Percentiles rank a stretch among this genome's conserved stretches.
Conservation (phyloP, 1,140 invertebrate species). For the Drosophila hydei region DNA sequence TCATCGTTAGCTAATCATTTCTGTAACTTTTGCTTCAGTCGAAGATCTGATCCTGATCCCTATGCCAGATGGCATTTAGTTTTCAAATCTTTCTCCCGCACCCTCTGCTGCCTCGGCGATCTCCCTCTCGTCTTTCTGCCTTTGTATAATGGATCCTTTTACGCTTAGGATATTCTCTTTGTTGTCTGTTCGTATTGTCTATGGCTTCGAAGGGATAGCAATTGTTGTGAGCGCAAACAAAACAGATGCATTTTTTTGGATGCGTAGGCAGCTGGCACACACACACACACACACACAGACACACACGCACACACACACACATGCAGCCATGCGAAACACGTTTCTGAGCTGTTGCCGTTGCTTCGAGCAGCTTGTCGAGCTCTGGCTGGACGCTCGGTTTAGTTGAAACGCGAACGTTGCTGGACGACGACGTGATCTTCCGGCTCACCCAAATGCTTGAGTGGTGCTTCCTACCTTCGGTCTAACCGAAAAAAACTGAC, state of each 20-base stretch:
- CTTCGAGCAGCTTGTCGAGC: constrained; percentile 32
- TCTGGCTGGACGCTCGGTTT: constrained; percentile 60
- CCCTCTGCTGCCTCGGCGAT: background rate
- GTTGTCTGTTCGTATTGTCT: constrained; percentile 37
- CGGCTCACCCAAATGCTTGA: constrained; percentile 22
- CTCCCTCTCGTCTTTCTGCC: constrained; percentile 1
- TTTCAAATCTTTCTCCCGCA: constrained; percentile 1
- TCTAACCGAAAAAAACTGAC: constrained; percentile 28
- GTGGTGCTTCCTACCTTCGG: constrained; percentile 62
- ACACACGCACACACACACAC: constrained; percentile 21
- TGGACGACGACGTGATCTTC: constrained; percentile 61
- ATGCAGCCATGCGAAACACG: constrained; percentile 66
- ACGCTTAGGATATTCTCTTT: constrained; percentile 62
- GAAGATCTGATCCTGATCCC: constrained; percentile 2
- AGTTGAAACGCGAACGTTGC: constrained; percentile 73
- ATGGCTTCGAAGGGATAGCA: constrained; percentile 46
- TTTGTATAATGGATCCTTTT: constrained; percentile 70
- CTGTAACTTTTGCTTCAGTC: constrained; percentile 27
- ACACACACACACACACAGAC: constrained; percentile 19
- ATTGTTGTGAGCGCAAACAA: constrained; percentile 48
- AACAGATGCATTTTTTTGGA: constrained; percentile 71
- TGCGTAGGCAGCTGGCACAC: constrained; percentile 47
- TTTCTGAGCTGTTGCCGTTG: constrained; percentile 35
- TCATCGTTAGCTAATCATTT: constrained; percentile 78
- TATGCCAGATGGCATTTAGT: constrained; percentile 47